Conservation (phyloP, 2,888 invertebrate genomes). For the Conops quadrifasciatus region DNA sequence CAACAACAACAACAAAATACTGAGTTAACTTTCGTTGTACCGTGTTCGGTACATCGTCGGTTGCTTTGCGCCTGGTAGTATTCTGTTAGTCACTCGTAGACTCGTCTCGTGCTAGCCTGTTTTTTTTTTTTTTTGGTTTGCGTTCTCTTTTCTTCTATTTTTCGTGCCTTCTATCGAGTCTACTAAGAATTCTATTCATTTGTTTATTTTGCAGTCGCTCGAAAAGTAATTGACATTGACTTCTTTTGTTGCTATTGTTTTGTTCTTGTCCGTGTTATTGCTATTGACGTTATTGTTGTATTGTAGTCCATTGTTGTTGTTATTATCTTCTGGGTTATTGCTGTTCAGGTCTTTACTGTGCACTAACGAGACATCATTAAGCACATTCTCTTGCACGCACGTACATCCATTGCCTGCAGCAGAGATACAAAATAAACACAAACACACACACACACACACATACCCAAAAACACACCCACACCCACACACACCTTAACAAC, state of each 20-base stretch:
- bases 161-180: background rate
- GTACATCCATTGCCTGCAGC: too few relatives aligned
- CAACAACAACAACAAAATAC: conserved; percentile 13
- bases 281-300: too few relatives aligned
- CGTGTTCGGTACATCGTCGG: too few relatives aligned
- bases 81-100: background rate
- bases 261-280: conserved; percentile 7
- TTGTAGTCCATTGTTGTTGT: too few relatives aligned
- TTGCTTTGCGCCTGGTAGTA: too few relatives aligned
- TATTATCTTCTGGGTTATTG: too few relatives aligned
- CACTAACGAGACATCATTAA: too few relatives aligned
- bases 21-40: too few relatives aligned
- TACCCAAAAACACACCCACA: conserved; percentile 11
- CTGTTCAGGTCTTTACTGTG: too few relatives aligned
- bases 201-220: conserved; percentile 15
- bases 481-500: conserved; percentile 4
- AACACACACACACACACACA: conserved; percentile 21
- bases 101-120: background rate
- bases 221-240: conserved; percentile 35
- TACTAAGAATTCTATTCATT: background rate
- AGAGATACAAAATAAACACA: background rate
- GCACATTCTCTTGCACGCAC: too few relatives aligned
- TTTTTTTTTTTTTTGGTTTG: conserved; percentile 5
- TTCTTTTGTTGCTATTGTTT: conserved; percentile 23
- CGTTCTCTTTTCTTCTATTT: conserved; percentile 1